Evolutionary conservation across 1,140 invertebrate genomes (phyloP), one percentile per base, ranked within the genome.

Genomic region (Rhynchophorus ferrugineus): DNA sequence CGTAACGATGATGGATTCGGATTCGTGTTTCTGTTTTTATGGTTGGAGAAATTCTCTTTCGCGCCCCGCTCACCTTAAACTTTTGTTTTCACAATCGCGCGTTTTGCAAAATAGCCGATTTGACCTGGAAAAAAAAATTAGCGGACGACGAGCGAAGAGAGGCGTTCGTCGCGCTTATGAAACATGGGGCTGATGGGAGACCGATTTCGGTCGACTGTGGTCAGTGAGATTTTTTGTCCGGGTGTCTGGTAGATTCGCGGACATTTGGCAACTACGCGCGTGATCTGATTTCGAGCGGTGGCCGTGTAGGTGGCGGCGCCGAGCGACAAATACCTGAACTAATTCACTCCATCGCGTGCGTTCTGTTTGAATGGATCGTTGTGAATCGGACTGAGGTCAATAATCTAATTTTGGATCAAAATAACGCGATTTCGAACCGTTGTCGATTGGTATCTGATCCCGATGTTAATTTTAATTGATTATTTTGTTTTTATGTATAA

Each of bases 291-390:
- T 34, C 24, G 38, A 13, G n/a, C n/a, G 8, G n/a, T 13, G 35
- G 18, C 20, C 43, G 49, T 45, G 43, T 34, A 50, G 49, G 54
- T 58, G 61, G 55, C 47, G 57, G 46, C 49, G 34, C 53, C 49
- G 45, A 36, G 20, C 61, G 63, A 17, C 49, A 54, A 45, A 61
- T 54, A 55, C 62, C 59, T 64, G 58, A 56, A 61, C 61, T 60
- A 56, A 24, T 9, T 44, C 46, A 36, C 24, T 34, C 57, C 38
- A 49, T 58, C 58, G 59, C 54, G 39, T 54, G 56, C 42, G 60
- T 63, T 63, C 66, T 65, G 39, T 3, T 34, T 16, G 37, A 34
- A 34, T 18, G 37, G 37, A 38, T 48, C 35, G 17, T 9, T 36
- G 17, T 17, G 24, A 29, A 29, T 29, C 24, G 24, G n/a, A n/a